Conservation (phyloP, 2,113 vertebrate species). For the Dendrocopos noguchii region DNA sequence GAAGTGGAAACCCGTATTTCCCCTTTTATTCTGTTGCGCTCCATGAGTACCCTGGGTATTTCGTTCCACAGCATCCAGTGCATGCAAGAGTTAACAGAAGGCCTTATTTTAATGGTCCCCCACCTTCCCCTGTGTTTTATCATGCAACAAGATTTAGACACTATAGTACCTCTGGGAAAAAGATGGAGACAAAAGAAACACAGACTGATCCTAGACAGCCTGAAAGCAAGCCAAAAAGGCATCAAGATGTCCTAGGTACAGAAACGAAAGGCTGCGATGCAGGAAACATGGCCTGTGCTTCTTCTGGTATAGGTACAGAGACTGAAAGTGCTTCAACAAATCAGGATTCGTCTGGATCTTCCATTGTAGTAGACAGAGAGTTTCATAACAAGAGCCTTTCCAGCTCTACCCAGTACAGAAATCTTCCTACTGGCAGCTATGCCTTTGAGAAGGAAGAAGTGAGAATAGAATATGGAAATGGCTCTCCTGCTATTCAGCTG, state of each 20-base stretch:
- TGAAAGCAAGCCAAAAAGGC: slow-evolving; percentile 52
- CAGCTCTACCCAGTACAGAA: slow-evolving; percentile 38
- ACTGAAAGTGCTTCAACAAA: slow-evolving; percentile 53
- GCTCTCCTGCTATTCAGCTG: slow-evolving; percentile 64
- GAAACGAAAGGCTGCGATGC: slow-evolving; percentile 45
- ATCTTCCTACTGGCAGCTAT: slow-evolving; percentile 56
- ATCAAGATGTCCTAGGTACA: background rate
- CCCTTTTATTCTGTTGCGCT: slow-evolving; percentile 53
- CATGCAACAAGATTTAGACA: slow-evolving; percentile 56
- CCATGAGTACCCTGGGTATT: slow-evolving; percentile 58
- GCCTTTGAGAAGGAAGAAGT: slow-evolving; percentile 71
- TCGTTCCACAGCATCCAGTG: slow-evolving; percentile 53
- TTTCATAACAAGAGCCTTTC: slow-evolving; percentile 56
- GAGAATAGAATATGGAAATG: slow-evolving; percentile 58
- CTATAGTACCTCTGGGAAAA: slow-evolving; percentile 38
- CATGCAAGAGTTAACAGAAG: slow-evolving; percentile 56
- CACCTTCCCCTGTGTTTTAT: slow-evolving; percentile 67
- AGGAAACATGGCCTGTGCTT: slow-evolving; percentile 28
- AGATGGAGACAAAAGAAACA: slow-evolving; percentile 68
- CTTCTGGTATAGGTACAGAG: slow-evolving; percentile 52
- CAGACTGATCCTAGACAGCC: slow-evolving; percentile 67
- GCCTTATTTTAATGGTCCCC: slow-evolving; percentile 62
- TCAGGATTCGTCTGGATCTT: slow-evolving; percentile 34
- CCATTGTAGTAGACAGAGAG: slow-evolving; percentile 53
- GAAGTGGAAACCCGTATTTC: slow-evolving; percentile 58